Evolutionary conservation across 2,113 vertebrate genomes (phyloP).

Genomic region (Tympanuchus pallidicinctus): DNA sequence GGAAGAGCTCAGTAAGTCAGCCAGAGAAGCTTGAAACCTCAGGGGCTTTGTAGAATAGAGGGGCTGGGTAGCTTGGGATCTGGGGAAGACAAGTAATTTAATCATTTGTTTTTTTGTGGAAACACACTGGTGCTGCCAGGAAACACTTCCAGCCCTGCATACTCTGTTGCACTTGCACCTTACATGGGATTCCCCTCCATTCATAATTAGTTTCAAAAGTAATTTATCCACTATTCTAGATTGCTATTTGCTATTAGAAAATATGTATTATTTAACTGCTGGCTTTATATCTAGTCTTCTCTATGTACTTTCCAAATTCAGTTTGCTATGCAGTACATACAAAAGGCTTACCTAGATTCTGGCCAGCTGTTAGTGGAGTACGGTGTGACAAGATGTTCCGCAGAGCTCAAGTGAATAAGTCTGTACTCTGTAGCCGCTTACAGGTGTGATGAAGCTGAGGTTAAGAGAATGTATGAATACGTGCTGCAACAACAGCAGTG

Average conservation of each 20-base stretch:
- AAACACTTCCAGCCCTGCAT: neutral
- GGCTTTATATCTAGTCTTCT: neutral
- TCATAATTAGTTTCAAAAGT: neutral
- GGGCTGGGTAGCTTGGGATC: neutral
- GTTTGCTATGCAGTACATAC: neutral
- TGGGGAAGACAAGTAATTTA: neutral
- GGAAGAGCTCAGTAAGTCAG: neutral
- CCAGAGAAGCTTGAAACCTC: conserved; percentile 20
- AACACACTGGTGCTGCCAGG: neutral
- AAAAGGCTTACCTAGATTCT: neutral
- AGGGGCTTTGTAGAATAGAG: neutral
- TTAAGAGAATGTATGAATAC: neutral
- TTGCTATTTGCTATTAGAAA: neutral
- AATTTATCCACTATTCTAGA: neutral
- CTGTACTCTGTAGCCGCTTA: neutral
- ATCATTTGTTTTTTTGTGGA: neutral
- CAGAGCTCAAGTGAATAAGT: neutral
- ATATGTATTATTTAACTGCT: neutral
- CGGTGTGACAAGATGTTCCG: neutral
- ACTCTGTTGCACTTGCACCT: neutral
- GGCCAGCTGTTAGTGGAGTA: neutral
- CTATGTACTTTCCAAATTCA: neutral
- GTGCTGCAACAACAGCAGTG: neutral
- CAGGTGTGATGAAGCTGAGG: neutral
- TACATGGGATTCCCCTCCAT: neutral